Conservation (phyloP, 2,113 vertebrate genomes). For the Fulmarus glacialis region DNA sequence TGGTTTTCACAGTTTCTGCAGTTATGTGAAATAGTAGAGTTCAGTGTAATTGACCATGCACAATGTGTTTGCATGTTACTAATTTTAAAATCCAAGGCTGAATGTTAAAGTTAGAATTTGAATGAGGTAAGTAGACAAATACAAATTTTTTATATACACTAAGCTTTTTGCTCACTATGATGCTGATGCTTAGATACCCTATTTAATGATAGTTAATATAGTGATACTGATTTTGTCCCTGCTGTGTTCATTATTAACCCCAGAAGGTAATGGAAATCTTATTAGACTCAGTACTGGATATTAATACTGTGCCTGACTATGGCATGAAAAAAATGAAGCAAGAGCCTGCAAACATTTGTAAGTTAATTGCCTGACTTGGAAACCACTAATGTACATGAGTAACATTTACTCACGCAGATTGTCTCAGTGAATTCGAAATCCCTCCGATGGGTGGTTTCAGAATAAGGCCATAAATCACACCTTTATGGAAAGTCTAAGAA, state of each 20-base stretch:
- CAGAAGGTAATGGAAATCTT: constrained; percentile 39
- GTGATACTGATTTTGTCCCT: constrained; percentile 42
- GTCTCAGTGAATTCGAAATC: not conserved
- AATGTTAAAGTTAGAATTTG: not conserved
- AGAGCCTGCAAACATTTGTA: constrained; percentile 12
- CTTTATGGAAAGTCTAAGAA: not conserved
- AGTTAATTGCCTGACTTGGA: constrained; percentile 35
- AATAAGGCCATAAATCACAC: not conserved
- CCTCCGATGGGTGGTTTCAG: not conserved
- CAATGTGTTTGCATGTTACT: not conserved
- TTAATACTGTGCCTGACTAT: not conserved
- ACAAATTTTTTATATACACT: not conserved
- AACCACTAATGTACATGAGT: not conserved
- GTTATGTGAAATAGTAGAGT: not conserved
- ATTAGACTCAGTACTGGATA: constrained; percentile 16
- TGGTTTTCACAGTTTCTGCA: not conserved
- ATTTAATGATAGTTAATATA: constrained; percentile 41
- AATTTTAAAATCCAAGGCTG: not conserved
- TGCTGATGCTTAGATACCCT: not conserved
- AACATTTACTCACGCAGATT: not conserved
- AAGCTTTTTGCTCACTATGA: not conserved
- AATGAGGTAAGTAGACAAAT: constrained; percentile 15
- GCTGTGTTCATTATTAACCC: constrained; percentile 52
- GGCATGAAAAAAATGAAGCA: not conserved
- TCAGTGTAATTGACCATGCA: not conserved